Conservation (phyloP, 2,797 vertebrate species). For the Gymnodraco acuticeps region DNA sequence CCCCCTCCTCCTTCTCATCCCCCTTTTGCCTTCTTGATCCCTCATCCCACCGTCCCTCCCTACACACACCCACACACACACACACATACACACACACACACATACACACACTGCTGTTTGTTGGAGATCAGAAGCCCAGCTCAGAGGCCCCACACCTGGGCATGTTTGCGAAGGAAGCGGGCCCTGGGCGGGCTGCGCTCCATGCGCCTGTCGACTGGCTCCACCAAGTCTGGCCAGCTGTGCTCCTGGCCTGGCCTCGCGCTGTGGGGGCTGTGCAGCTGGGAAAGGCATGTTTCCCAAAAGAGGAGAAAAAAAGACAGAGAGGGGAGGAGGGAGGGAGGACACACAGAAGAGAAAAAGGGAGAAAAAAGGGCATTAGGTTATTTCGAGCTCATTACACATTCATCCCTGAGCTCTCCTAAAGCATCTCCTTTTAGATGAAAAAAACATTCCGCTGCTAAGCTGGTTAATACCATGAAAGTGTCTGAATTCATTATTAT, state of each 20-base stretch:
- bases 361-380: conserved; percentile 75
- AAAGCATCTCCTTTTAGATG: conserved; percentile 71
- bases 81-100: too few species aligned
- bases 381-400: conserved; percentile 86
- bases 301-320: conserved; percentile 80
- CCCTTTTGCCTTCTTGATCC: conserved; percentile 78
- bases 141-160: conserved; percentile 89
- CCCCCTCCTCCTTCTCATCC: conserved; percentile 32
- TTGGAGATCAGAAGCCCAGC: conserved; percentile 87
- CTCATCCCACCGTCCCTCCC: conserved; percentile 76
- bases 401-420: conserved; percentile 77
- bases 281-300: conserved; percentile 90
- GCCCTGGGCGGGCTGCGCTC: conserved; percentile 88
- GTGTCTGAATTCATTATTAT: conserved; percentile 46
- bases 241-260: conserved; percentile 88
- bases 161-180: conserved; percentile 90
- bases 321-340: conserved; percentile 69
- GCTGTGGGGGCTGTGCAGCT: conserved; percentile 90
- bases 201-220: conserved; percentile 90
- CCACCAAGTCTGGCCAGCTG: conserved; percentile 91
- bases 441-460: conserved; percentile 58
- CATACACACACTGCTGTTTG: conserved; percentile 63
- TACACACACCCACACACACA: too few species aligned
- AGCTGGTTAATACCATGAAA: conserved; percentile 55
- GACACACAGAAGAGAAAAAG: conserved; percentile 74